Evolutionary conservation across 2,888 invertebrate genomes (phyloP).

Genomic region (Drosophila mimetica): DNA sequence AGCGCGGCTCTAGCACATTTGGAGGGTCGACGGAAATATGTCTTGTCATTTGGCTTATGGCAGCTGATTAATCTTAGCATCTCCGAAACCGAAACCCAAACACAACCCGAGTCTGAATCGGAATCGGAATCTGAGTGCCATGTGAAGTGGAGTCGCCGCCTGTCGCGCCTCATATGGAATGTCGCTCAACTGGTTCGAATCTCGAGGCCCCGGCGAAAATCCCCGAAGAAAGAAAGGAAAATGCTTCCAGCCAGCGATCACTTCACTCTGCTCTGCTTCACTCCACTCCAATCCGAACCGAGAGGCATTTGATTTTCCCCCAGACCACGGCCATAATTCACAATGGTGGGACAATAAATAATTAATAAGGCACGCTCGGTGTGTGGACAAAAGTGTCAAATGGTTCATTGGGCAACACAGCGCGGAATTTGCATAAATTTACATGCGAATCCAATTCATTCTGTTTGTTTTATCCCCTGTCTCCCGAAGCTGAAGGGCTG

Average conservation of each 20-base stretch:
- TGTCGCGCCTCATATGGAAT: slow-evolving; percentile 69
- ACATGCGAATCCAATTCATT: slow-evolving; percentile 53
- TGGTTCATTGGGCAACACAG: slow-evolving; percentile 71
- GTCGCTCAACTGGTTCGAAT: slow-evolving; percentile 73
- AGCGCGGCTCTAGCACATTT: slow-evolving; percentile 35
- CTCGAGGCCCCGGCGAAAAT: slow-evolving; percentile 42
- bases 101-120: slow-evolving; percentile 3
- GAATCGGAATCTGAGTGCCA: slow-evolving; percentile 41
- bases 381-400: slow-evolving; percentile 73
- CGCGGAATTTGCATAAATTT: slow-evolving; percentile 72
- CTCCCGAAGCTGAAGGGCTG: slow-evolving; percentile 19
- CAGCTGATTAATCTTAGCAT: slow-evolving; percentile 78
- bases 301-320: slow-evolving; percentile 35
- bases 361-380: slow-evolving; percentile 69
- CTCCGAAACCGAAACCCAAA: slow-evolving; percentile 50
- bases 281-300: slow-evolving; percentile 1
- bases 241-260: slow-evolving; percentile 53
- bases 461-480: slow-evolving; percentile 41
- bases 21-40: slow-evolving; percentile 57
- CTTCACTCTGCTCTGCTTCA: slow-evolving; percentile 9
- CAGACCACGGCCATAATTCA: slow-evolving; percentile 61
- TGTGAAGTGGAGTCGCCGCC: slow-evolving; percentile 31
- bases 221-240: slow-evolving; percentile 57
- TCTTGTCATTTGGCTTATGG: slow-evolving; percentile 78
- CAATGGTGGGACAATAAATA: slow-evolving; percentile 68